phyloP scores from a whole-genome alignment of 1,140 invertebrate genomes.

The Cydia amplana region DNA sequence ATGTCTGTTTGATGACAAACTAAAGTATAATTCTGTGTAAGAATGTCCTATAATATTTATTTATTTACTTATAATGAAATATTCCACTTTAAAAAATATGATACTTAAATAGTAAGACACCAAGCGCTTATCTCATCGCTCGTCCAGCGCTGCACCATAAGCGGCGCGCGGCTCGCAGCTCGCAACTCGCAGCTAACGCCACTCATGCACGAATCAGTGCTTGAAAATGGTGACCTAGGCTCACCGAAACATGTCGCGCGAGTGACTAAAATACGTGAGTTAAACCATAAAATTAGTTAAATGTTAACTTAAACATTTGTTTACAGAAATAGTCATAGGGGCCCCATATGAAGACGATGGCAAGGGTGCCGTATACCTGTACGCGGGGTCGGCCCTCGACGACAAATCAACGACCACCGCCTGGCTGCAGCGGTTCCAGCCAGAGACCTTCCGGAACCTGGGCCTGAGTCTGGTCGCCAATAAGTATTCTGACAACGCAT shows the following conservation, averaged over 20 bases:
- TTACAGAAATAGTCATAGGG: constrained; percentile 80
- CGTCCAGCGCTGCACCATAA: no score
- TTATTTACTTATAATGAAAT: no score
- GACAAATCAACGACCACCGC: not conserved
- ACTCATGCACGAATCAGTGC: no score
- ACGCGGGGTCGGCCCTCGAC: constrained; percentile 67
- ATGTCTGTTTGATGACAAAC: not conserved
- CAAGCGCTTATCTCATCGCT: not conserved
- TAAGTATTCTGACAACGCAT: constrained; percentile 71
- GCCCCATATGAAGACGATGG: constrained; percentile 80
- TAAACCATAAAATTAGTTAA: no score
- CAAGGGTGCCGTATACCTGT: constrained; percentile 80
- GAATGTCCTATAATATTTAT: no score
- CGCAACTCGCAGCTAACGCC: no score
- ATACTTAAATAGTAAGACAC: not conserved
- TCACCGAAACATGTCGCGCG: no score
- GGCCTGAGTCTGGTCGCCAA: constrained; percentile 78
- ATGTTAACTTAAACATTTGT: not conserved
- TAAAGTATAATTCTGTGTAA: no score
- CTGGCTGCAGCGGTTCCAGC: constrained; percentile 47
- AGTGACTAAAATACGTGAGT: no score
- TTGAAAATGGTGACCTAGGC: no score
- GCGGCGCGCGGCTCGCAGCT: no score
- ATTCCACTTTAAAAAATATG: no score
- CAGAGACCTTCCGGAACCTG: constrained; percentile 62